Conservation (phyloP, 2,888 invertebrate species). For the Hedya salicella region DNA sequence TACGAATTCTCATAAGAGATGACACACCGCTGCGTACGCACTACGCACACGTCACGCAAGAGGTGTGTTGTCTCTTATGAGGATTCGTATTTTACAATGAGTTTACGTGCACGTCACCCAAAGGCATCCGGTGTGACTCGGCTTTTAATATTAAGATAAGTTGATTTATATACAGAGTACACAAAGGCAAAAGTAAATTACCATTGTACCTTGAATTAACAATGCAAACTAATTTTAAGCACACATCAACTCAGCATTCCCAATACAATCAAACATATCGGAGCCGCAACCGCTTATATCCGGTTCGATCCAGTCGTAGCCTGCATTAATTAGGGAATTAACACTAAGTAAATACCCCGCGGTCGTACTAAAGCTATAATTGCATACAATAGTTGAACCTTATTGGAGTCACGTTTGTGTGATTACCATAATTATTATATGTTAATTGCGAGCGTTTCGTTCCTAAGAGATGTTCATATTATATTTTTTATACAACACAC, state of each 20-base stretch:
- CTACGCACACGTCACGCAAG: too few species aligned
- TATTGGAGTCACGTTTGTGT: slow-evolving; percentile 6
- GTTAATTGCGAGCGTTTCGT: background rate
- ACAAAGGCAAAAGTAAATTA: too few species aligned
- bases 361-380: background rate
- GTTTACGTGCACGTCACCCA: too few species aligned
- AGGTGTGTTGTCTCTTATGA: too few species aligned
- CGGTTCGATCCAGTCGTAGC: background rate
- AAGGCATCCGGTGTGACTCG: too few species aligned
- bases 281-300: slow-evolving; percentile 5
- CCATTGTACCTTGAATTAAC: background rate
- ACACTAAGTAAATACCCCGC: slow-evolving; percentile 9
- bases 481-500: too few species aligned
- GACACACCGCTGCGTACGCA: too few species aligned
- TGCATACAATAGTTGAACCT: slow-evolving; percentile 9
- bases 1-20: too few species aligned
- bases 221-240: background rate
- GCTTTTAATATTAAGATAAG: too few species aligned
- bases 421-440: slow-evolving; percentile 4
- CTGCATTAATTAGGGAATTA: slow-evolving; percentile 18
- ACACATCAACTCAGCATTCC: slow-evolving; percentile 6
- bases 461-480: too few species aligned
- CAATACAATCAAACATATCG: slow-evolving; percentile 9
- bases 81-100: too few species aligned
- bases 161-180: too few species aligned